These are phyloP conservation scores for Myxocyprinus asiaticus DNA, from an alignment of 2,113 vertebrate species.

Conservation along the genomic window DNA sequence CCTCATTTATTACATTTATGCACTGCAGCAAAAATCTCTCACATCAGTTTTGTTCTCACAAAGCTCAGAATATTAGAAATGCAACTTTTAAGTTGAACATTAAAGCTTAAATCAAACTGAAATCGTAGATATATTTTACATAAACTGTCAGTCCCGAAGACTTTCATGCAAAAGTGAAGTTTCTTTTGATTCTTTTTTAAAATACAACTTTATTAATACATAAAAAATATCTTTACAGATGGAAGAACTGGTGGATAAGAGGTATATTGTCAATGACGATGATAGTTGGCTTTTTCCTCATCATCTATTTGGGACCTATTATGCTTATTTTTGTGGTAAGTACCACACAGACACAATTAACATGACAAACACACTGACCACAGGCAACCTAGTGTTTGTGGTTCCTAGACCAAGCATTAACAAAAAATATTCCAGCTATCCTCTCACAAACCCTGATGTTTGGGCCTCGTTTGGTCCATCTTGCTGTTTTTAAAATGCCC, in stretches of 20 bases:
- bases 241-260: slow-evolving; percentile 99
- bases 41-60: neutral
- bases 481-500: neutral
- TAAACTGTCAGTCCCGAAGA: too few species aligned
- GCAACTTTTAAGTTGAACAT: neutral
- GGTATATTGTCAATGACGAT: slow-evolving; percentile 92
- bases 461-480: neutral
- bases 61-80: neutral
- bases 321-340: slow-evolving; percentile 89
- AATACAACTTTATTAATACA: neutral
- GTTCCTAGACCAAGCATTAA: neutral
- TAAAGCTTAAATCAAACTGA: slow-evolving; percentile 1
- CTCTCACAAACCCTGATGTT: neutral
- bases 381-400: neutral
- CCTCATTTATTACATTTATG: slow-evolving; percentile 31
- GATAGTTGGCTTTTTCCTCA: slow-evolving; percentile 89
- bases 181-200: neutral
- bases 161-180: neutral
- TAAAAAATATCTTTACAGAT: slow-evolving; percentile 71
- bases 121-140: neutral
- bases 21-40: neutral
- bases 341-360: slow-evolving; percentile 50
- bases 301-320: slow-evolving; percentile 93
- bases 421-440: neutral
- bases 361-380: slow-evolving; percentile 20